A percentile compares a stretch with the other conserved stretches of the same genome.
These are phyloP conservation scores for Ernsta delagoae DNA, from an alignment of 2,888 invertebrate species.

Conservation along the genomic window DNA sequence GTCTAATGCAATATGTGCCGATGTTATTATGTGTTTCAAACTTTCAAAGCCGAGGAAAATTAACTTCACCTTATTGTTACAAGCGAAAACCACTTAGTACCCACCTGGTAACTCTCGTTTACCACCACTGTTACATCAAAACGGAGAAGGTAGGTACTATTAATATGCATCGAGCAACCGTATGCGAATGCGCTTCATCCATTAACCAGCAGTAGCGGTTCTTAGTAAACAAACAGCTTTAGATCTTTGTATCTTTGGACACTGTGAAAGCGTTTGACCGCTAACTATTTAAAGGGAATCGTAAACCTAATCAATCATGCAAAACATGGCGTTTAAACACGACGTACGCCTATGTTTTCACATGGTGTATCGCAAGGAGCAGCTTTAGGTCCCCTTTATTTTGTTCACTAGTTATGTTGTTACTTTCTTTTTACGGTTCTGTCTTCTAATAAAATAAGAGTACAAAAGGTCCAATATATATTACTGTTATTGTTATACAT, in stretches of 20 bases:
- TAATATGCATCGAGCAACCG: slow-evolving; percentile 60
- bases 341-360: slow-evolving; percentile 37
- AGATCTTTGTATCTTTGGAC: slow-evolving; percentile 47
- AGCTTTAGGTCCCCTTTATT: no score
- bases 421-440: no score
- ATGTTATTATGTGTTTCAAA: no score
- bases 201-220: slow-evolving; percentile 68
- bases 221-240: slow-evolving; percentile 55
- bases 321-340: slow-evolving; percentile 17
- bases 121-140: slow-evolving; percentile 17
- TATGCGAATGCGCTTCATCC: slow-evolving; percentile 46
- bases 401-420: no score
- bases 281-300: slow-evolving; percentile 19
- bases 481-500: no score
- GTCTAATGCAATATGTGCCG: no score
- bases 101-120: slow-evolving; percentile 1
- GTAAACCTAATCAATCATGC: background rate
- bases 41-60: no score
- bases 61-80: no score
- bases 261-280: slow-evolving; percentile 40
- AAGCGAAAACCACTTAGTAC: background rate
- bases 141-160: slow-evolving; percentile 48
- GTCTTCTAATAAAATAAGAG: background rate
- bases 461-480: no score
- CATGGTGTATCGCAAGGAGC: no score